phyloP scores from a whole-genome alignment of 1,140 invertebrate genomes.

The Lordiphosa stackelbergi region DNA sequence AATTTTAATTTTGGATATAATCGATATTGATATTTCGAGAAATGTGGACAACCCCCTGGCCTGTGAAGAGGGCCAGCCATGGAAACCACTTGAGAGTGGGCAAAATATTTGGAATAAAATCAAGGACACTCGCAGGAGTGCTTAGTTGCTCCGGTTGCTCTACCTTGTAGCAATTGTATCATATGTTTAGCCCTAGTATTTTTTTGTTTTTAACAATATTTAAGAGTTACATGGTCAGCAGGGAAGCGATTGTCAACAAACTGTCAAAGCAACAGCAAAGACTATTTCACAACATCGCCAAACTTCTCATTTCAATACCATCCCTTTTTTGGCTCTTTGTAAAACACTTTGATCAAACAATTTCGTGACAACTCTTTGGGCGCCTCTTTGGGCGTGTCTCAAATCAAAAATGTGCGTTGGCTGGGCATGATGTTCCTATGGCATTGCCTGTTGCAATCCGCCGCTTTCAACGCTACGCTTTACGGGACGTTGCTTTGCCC shows the following conservation, averaged over 20 bases:
- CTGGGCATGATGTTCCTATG: slow-evolving; percentile 56
- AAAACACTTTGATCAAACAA: slow-evolving; percentile 21
- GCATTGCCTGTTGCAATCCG: slow-evolving; percentile 53
- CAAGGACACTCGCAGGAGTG: too few relatives aligned
- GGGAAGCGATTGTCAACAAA: slow-evolving; percentile 44
- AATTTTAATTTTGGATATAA: too few relatives aligned
- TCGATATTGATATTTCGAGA: too few relatives aligned
- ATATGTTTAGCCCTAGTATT: too few relatives aligned
- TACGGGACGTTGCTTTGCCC: slow-evolving; percentile 50
- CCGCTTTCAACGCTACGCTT: slow-evolving; percentile 47
- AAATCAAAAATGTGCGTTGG: slow-evolving; percentile 55
- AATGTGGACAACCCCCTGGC: too few relatives aligned
- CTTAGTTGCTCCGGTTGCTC: too few relatives aligned
- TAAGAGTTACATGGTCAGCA: slow-evolving; percentile 17
- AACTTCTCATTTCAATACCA: slow-evolving; percentile 26
- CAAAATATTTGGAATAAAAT: too few relatives aligned
- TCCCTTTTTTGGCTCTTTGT: slow-evolving; percentile 16
- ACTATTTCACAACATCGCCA: slow-evolving; percentile 8
- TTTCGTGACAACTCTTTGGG: slow-evolving; percentile 18
- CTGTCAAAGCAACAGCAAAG: slow-evolving; percentile 29
- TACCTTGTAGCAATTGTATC: too few relatives aligned
- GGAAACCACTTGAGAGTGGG: too few relatives aligned
- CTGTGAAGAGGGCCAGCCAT: too few relatives aligned
- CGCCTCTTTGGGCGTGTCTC: too few relatives aligned
- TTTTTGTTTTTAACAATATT: slow-evolving; percentile 1